Percentiles rank a stretch among this genome's conserved stretches.
Evolutionary conservation across 1,140 invertebrate genomes (phyloP).

Genomic region (Drosophila sucinea): DNA sequence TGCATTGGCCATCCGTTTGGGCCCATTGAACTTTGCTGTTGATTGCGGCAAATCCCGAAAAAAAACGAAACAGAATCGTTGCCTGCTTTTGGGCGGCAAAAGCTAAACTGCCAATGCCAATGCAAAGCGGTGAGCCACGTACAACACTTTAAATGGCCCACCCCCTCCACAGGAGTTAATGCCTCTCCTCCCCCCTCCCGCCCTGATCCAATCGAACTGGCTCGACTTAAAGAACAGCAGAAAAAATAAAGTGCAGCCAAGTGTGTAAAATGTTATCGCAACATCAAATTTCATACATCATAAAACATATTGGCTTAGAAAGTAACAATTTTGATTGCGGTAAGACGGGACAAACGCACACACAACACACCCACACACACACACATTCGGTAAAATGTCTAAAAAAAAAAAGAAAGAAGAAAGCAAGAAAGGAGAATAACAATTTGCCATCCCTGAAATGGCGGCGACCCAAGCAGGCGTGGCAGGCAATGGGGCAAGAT

Average conservation of each 20-base stretch:
- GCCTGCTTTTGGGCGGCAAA: conserved; percentile 15
- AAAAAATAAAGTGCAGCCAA: conserved; percentile 72
- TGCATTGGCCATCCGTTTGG: conserved; percentile 66
- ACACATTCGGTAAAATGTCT: background rate
- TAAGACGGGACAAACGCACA: conserved; percentile 63
- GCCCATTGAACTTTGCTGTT: conserved; percentile 73
- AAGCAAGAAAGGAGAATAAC: conserved; percentile 29
- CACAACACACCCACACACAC: background rate
- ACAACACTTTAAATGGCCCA: conserved; percentile 40
- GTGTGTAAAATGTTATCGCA: conserved; percentile 81
- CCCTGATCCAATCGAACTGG: background rate
- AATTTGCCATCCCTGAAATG: conserved; percentile 38
- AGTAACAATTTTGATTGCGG: conserved; percentile 81
- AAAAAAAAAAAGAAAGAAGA: background rate
- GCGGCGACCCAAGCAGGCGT: conserved; percentile 46
- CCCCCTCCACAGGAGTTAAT: background rate
- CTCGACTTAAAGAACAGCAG: conserved; percentile 38
- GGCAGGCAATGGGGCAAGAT: conserved; percentile 64
- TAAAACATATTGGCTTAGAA: conserved; percentile 82
- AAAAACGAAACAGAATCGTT: conserved; percentile 25
- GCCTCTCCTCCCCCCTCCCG: background rate
- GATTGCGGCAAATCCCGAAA: conserved; percentile 50
- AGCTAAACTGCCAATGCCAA: conserved; percentile 32
- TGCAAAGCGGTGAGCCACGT: conserved; percentile 21
- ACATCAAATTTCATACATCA: conserved; percentile 82